A percentile compares a stretch with the other conserved stretches of the same genome.
Evolutionary conservation across 2,113 vertebrate genomes (phyloP).

Genomic region (Camelus bactrianus): DNA sequence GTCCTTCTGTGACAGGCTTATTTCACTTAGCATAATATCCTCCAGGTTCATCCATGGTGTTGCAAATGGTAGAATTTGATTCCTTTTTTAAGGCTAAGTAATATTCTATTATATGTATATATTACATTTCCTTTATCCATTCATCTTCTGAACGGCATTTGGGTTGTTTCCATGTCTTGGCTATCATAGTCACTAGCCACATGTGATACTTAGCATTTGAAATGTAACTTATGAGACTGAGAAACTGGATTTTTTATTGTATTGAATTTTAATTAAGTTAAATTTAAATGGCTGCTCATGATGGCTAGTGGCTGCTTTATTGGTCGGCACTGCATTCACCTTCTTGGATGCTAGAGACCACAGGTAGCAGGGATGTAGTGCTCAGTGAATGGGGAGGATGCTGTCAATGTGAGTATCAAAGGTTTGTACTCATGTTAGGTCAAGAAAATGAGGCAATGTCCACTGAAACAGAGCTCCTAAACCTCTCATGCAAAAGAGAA

Average conservation of each 20-base stretch:
- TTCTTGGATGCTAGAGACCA: not conserved
- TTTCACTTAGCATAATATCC: not conserved
- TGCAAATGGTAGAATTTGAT: not conserved
- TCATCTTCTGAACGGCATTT: not conserved
- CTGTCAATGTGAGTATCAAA: not conserved
- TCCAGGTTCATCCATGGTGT: not conserved
- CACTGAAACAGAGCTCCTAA: too few relatives aligned
- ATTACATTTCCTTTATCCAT: not conserved
- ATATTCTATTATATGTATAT: not conserved
- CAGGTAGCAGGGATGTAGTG: not conserved
- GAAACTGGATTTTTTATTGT: not conserved
- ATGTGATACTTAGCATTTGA: not conserved
- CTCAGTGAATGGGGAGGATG: not conserved
- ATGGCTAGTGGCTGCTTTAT: not conserved
- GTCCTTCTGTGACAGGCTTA: not conserved
- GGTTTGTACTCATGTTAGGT: too few relatives aligned
- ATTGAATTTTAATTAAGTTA: not conserved
- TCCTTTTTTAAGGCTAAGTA: not conserved
- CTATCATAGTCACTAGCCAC: not conserved
- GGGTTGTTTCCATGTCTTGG: not conserved
- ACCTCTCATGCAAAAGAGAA: not conserved
- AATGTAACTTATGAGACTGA: not conserved
- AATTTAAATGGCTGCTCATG: not conserved
- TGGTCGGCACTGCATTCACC: not conserved
- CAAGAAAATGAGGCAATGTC: not conserved